Base-by-base conservation (phyloP, 1,140 invertebrate genomes). In the Drosophila biarmipes region DNA sequence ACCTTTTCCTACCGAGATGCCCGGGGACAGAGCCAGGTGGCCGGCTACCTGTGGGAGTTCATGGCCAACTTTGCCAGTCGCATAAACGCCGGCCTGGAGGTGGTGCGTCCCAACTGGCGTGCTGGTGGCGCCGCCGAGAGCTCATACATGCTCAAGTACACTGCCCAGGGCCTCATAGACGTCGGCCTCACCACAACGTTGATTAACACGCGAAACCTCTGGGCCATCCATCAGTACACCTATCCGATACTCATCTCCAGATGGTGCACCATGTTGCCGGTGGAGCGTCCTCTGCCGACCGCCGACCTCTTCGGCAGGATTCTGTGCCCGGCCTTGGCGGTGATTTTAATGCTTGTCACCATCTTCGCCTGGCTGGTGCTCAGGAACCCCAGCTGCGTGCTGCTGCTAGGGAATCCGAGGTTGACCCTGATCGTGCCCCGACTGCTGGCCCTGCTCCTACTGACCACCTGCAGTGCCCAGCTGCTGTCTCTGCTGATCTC, bases 251-350 rank as follows among this genome's bases (percentile, higher is more conserved):
- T 67, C 0, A 51, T 35, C 27, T 52, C 54, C 35, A 64, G 37
- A n/a, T 86, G 78, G 82, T 86, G 81, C 40, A 67, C 49, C 14
- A 68, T 86, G 69, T 21, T 86, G 53, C 81, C 81, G 0, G 17
- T 80, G 46, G 81, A 86, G 35, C 24, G 31, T 1, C 35, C 56
- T 3, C 31, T 85, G 6, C n/a, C 17, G 2, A 27, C 49, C 4
- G 2, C 15, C 0, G 29, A 24, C 0, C 14, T 81, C 0, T 63
- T 63, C 7, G 37, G 2, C 2, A 15, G 58, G 1, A 45, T 86
- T 1, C 1, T 80, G 10, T 15, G 55, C 14, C 12, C 12, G 1
- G 45, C 59, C 7, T 2, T 15, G 0, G 51, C 68, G 0, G 8
- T 74, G 21, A 4, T 19, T 0, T 15, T 81, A 0, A 8, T 78